Percentiles rank a stretch among this genome's conserved stretches.
Conservation (phyloP, 2,797 vertebrate species). For the Argya squamiceps region DNA sequence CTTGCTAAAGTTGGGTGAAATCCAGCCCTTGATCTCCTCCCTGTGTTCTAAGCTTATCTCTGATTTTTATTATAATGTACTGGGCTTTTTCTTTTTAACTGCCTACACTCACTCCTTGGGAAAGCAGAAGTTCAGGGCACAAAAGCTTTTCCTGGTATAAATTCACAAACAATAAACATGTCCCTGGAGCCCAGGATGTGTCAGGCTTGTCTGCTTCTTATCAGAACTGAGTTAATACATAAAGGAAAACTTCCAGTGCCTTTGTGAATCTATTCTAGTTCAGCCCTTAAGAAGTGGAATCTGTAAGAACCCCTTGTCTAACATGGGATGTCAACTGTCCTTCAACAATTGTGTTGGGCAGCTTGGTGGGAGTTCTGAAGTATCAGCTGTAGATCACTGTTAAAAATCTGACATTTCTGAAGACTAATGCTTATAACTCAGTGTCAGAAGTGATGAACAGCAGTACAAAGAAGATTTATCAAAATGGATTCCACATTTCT, state of each 20-base stretch:
- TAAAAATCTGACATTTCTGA: constrained; percentile 23
- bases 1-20: neutral
- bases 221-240: neutral
- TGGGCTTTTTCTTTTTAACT: neutral
- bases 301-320: neutral
- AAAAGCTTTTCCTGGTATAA: neutral
- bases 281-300: constrained; percentile 1
- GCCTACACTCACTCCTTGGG: neutral
- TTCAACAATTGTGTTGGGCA: neutral
- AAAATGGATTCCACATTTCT: neutral
- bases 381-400: neutral
- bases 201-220: neutral
- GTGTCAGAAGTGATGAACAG: constrained; percentile 39
- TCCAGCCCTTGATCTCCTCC: neutral
- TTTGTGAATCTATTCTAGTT: constrained; percentile 1
- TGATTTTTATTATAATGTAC: neutral
- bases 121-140: neutral
- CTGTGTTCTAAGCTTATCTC: neutral
- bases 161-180: constrained; percentile 7
- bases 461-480: neutral
- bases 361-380: constrained; percentile 63
- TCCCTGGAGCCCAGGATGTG: neutral
- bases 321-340: constrained; percentile 1
- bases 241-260: neutral
- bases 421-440: constrained; percentile 7